phyloP scores from a whole-genome alignment of 2,113 vertebrate species.

The Morone chrysops region DNA sequence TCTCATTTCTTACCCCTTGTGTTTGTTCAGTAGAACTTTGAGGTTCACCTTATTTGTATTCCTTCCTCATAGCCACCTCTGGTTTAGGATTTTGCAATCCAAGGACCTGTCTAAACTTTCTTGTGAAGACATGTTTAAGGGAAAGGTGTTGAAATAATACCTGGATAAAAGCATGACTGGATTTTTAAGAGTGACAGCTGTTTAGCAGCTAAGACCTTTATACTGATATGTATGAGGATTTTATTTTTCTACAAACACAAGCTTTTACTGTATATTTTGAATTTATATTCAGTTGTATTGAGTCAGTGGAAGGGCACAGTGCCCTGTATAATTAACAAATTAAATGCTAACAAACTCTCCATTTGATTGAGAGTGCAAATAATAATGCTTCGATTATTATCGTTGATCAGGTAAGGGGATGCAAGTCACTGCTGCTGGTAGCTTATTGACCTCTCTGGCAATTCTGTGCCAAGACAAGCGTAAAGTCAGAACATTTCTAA shows the following conservation, averaged over 20 bases:
- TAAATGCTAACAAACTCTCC: neutral
- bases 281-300: neutral
- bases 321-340: neutral
- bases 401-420: too few species aligned
- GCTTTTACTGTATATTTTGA: neutral
- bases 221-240: neutral
- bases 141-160: neutral
- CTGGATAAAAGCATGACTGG: neutral
- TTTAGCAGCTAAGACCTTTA: neutral
- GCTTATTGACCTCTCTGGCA: neutral
- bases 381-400: too few species aligned
- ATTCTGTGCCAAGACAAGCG: neutral
- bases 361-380: neutral
- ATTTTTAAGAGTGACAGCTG: neutral
- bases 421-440: neutral
- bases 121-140: neutral
- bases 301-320: neutral
- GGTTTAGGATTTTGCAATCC: conserved; percentile 11
- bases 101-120: conserved; percentile 9
- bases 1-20: neutral
- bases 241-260: conserved; percentile 13
- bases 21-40: conserved; percentile 3
- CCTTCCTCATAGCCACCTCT: neutral
- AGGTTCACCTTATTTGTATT: conserved; percentile 21
- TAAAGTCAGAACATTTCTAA: neutral